These are phyloP conservation scores for Drosophila mojavensis DNA, from an alignment of 1,140 invertebrate species.

Conservation along the genomic window DNA sequence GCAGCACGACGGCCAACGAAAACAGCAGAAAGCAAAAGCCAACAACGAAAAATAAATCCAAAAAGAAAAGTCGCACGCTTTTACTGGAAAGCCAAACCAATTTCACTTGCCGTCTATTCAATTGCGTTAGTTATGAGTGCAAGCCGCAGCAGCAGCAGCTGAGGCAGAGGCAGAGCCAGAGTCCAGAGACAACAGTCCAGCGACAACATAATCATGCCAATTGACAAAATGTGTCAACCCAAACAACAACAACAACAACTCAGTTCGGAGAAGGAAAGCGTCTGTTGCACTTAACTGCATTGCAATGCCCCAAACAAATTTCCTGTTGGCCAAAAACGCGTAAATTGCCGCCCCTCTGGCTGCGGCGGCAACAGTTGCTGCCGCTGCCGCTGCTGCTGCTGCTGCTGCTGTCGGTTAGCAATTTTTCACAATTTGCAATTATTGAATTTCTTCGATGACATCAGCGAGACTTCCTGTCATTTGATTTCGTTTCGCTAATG, in stretches of 20 bases:
- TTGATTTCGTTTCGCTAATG: conserved; percentile 63
- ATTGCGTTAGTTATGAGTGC: conserved; percentile 63
- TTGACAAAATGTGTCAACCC: conserved; percentile 73
- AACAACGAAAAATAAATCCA: neutral
- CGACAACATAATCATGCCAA: conserved; percentile 74
- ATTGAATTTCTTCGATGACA: conserved; percentile 72
- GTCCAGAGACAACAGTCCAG: conserved; percentile 24
- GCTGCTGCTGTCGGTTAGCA: conserved; percentile 39
- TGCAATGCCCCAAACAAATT: conserved; percentile 52
- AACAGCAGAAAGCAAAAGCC: too few relatives aligned
- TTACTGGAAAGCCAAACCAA: conserved; percentile 65
- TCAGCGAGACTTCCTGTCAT: conserved; percentile 67
- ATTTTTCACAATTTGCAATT: conserved; percentile 73
- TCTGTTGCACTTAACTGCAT: conserved; percentile 29
- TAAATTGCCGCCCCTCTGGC: conserved; percentile 44
- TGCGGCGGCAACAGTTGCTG: conserved; percentile 18
- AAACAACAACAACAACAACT: conserved; percentile 13
- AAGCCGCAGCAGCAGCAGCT: conserved; percentile 11
- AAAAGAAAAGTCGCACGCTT: conserved; percentile 72
- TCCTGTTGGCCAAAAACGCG: conserved; percentile 67
- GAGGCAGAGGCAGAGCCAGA: neutral
- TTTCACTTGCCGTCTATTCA: conserved; percentile 67
- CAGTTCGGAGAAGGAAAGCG: conserved; percentile 13
- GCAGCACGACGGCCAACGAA: conserved; percentile 27
- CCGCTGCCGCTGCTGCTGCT: neutral